Conservation (phyloP, 1,140 invertebrate species). For the Cyclargus thomasi region DNA sequence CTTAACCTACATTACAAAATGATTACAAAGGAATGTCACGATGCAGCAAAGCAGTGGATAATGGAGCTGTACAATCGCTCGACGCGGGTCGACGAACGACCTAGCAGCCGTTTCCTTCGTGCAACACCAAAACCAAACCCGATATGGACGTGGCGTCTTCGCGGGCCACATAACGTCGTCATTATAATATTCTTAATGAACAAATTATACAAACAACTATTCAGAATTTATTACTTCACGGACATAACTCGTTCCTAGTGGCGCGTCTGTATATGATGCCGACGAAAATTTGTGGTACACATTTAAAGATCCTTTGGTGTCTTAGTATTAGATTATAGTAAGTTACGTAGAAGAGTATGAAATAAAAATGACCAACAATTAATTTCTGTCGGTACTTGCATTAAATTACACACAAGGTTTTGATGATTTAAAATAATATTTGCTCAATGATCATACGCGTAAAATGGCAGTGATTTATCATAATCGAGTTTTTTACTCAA, state of each 20-base stretch:
- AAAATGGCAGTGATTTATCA: not conserved
- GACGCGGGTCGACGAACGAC: constrained; percentile 66
- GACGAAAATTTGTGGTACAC: not conserved
- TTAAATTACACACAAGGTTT: too few relatives aligned
- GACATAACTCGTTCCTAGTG: not conserved
- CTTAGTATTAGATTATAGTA: not conserved
- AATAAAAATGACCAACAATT: not conserved
- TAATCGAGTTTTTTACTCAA: not conserved
- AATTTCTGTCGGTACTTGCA: not conserved
- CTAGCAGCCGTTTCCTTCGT: constrained; percentile 46
- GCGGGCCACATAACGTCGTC: not conserved
- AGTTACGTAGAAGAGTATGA: too few relatives aligned
- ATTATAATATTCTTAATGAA: not conserved
- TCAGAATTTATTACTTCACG: not conserved
- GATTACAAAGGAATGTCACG: constrained; percentile 71
- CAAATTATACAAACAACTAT: constrained; percentile 10
- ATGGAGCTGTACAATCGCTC: constrained; percentile 56
- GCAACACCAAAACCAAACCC: constrained; percentile 24
- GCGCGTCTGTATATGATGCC: not conserved
- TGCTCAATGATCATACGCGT: too few relatives aligned
- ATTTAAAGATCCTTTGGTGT: not conserved
- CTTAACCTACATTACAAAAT: constrained; percentile 65
- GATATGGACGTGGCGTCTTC: constrained; percentile 22
- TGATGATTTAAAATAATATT: too few relatives aligned
- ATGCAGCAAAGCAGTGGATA: constrained; percentile 63